Base-by-base conservation (phyloP, 2,888 invertebrate species). In the Polydesmus complanatus region DNA sequence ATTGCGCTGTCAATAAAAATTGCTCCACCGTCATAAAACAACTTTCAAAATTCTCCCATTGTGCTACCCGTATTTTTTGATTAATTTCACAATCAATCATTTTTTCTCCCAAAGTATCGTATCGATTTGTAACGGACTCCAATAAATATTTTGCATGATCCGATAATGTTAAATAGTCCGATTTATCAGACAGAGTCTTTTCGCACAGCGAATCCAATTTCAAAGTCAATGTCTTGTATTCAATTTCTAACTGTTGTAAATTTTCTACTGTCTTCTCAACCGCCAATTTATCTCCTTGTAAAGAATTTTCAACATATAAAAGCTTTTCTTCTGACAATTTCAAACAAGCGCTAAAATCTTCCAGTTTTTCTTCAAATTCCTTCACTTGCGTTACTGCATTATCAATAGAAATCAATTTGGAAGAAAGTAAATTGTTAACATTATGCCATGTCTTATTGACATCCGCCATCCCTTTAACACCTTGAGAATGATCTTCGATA, bases 1-100 rank as follows among this genome's bases (percentile, higher is more conserved):
- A 64, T 11, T 60, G 52, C 51, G 56, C 56, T 27, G 62, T 62
- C 19, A 51, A 54, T 14, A 64, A 27, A 47, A 56, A 61, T 19
- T 37, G 56, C 23, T 27, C 49, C 49, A 61, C 56, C 8, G 26
- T 56, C 21, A 48, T 26, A 18, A 37, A 21, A n/a, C 25, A 23
- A 3, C 21, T 56, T 23, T 19, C 23, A 18, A 25, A 61, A 14
- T 21, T 22, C 18, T 56, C 25, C 61, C 61, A 61, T 22, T 51
- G 19, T 3, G 14, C 26, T n/a, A 58, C 51, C n/a, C 26, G 48
- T 8, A 23, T 27, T n/a, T 3, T 18, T 18, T 48, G 27, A 11
- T n/a, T 21, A 23, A 37, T 37, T 37, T 14, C 37, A 37, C 37
- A 8, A 8, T 37, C n/a, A n/a, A 8, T 37, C 37, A 37, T 8